These are phyloP conservation scores for Brachyptera risi DNA, from an alignment of 2,888 invertebrate species.

Conservation along the genomic window DNA sequence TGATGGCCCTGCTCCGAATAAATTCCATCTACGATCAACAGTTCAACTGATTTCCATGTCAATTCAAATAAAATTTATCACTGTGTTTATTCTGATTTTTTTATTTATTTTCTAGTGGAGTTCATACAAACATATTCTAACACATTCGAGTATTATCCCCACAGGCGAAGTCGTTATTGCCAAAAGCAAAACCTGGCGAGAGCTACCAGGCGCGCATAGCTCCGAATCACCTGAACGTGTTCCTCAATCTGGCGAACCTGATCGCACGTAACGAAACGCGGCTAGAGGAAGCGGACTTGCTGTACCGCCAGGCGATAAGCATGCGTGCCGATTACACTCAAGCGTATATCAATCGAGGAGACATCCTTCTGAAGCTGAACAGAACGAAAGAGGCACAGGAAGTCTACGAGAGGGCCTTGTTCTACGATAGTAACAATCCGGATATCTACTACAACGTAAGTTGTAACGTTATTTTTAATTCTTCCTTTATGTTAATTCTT, in stretches of 20 bases:
- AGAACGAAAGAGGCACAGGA: constrained; percentile 91
- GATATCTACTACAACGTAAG: constrained; percentile 93
- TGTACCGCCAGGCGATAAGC: constrained; percentile 92
- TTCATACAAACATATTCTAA: too few species aligned
- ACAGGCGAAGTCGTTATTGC: constrained; percentile 79
- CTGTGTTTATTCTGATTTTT: too few species aligned
- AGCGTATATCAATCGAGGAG: constrained; percentile 95
- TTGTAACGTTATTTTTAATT: too few species aligned
- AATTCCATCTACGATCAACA: too few species aligned
- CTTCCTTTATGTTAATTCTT: too few species aligned
- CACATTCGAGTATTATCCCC: not conserved
- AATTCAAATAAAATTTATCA: too few species aligned
- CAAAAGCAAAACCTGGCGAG: constrained; percentile 89
- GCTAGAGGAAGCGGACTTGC: constrained; percentile 88
- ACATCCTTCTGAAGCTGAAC: constrained; percentile 91
- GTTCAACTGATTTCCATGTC: too few species aligned
- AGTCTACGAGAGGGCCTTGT: constrained; percentile 87
- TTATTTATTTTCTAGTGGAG: too few species aligned
- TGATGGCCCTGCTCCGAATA: too few species aligned
- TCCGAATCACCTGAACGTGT: constrained; percentile 93
- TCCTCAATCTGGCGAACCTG: constrained; percentile 89
- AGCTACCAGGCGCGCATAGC: constrained; percentile 94
- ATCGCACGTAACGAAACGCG: constrained; percentile 90
- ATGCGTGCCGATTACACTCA: constrained; percentile 95
- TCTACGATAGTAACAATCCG: constrained; percentile 90